Evolutionary conservation across 2,113 vertebrate species (phyloP).

Genomic region (Thymallus thymallus): DNA sequence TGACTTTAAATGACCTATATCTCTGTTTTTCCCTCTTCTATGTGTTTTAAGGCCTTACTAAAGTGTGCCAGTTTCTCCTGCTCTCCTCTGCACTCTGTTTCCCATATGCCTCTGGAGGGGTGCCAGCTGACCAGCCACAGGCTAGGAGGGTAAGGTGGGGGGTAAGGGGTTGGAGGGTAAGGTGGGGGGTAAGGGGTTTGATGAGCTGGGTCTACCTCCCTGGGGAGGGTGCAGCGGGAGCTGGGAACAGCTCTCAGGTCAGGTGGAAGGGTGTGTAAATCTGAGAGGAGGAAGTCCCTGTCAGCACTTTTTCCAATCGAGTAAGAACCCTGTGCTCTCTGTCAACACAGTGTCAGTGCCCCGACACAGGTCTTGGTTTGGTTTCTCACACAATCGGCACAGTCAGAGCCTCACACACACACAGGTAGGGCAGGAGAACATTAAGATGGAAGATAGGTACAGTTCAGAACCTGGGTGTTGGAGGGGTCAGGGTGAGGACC

Average conservation of each 20-base stretch:
- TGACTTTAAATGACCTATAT: neutral
- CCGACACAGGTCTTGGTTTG: conserved; percentile 63
- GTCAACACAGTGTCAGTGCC: conserved; percentile 63
- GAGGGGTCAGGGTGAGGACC: neutral
- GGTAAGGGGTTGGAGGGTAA: neutral
- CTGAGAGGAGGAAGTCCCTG: conserved; percentile 62
- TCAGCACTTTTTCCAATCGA: conserved; percentile 59
- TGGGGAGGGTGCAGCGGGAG: conserved; percentile 6
- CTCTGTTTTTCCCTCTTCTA: neutral
- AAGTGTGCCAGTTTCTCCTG: neutral
- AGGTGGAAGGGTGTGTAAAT: conserved; percentile 39
- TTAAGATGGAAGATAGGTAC: neutral
- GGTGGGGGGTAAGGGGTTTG: neutral
- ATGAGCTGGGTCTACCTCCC: conserved; percentile 33
- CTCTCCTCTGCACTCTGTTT: conserved; percentile 6
- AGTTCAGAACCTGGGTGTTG: neutral
- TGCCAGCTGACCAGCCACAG: conserved; percentile 29
- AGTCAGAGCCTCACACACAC: neutral
- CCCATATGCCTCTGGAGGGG: conserved; percentile 20
- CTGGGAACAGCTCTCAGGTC: conserved; percentile 28
- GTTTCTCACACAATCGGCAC: conserved; percentile 46
- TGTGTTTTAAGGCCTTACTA: conserved; percentile 9
- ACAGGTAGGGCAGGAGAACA: too few relatives aligned
- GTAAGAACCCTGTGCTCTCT: conserved; percentile 51
- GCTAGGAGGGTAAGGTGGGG: neutral